phyloP scores from a whole-genome alignment of 2,797 vertebrate species.

The Brotula barbata region DNA sequence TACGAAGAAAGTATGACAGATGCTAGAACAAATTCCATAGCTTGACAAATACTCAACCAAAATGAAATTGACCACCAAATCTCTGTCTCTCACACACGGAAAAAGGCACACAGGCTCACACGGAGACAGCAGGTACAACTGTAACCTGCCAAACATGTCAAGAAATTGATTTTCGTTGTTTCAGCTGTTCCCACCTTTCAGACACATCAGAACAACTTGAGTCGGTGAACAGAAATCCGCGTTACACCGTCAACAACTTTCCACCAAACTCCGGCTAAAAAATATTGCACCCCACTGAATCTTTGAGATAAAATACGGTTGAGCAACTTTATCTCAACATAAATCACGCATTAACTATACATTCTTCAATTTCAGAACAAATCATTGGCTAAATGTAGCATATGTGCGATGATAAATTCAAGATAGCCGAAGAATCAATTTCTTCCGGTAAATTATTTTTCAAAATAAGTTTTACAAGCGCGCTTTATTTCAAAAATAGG shows the following conservation, averaged over 20 bases:
- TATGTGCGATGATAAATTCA: conserved; percentile 11
- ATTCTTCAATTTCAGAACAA: not conserved
- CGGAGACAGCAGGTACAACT: no score
- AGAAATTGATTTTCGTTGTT: not conserved
- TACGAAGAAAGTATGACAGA: no score
- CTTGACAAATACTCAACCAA: no score
- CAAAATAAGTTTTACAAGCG: conserved; percentile 40
- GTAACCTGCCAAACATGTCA: no score
- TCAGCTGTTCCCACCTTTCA: conserved; percentile 30
- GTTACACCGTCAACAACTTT: conserved; percentile 53
- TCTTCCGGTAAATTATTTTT: conserved; percentile 12
- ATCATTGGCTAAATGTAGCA: conserved; percentile 11
- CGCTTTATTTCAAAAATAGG: no score
- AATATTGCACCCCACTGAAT: fast-evolving
- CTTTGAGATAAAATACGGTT: fast-evolving
- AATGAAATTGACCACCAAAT: no score
- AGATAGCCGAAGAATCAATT: not conserved
- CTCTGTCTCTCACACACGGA: no score
- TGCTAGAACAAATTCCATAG: no score
- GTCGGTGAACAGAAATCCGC: conserved; percentile 51
- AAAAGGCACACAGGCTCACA: no score
- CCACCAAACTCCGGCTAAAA: not conserved
- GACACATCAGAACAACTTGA: conserved; percentile 14
- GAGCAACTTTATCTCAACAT: fast-evolving
- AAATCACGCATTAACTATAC: fast-evolving